Conservation (phyloP, 2,888 invertebrate genomes). For the Tipula vernalis region DNA sequence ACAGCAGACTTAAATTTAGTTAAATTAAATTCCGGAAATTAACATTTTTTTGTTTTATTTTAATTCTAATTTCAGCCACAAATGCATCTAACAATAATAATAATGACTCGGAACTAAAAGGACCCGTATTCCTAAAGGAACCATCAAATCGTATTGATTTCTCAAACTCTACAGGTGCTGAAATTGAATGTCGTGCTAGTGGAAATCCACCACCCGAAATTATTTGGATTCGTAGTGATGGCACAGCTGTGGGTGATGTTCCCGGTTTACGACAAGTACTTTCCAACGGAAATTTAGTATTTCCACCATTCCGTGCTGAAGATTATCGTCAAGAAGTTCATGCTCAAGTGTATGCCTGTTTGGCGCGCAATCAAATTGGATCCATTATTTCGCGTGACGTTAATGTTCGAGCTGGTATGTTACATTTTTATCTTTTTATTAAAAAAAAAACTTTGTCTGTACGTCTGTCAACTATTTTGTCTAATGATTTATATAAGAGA, state of each 20-base stretch:
- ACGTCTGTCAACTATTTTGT: background rate
- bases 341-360: constrained; percentile 85
- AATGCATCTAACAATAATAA: constrained; percentile 35
- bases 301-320: constrained; percentile 88
- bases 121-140: constrained; percentile 85
- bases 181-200: constrained; percentile 82
- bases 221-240: constrained; percentile 86
- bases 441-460: background rate
- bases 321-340: constrained; percentile 90
- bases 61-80: background rate
- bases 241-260: constrained; percentile 81
- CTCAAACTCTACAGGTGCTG: constrained; percentile 86
- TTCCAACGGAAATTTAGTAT: constrained; percentile 84
- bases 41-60: background rate
- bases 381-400: constrained; percentile 85
- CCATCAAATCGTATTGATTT: constrained; percentile 86
- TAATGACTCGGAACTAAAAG: constrained; percentile 66
- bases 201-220: constrained; percentile 85
- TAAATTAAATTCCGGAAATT: too few relatives aligned
- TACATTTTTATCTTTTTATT: constrained; percentile 9
- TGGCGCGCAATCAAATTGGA: constrained; percentile 80
- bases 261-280: constrained; percentile 77
- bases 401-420: constrained; percentile 87
- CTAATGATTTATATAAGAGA: background rate
- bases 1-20: background rate